Base-by-base conservation (phyloP, 1,140 invertebrate species). In the Drosophila bocqueti region DNA sequence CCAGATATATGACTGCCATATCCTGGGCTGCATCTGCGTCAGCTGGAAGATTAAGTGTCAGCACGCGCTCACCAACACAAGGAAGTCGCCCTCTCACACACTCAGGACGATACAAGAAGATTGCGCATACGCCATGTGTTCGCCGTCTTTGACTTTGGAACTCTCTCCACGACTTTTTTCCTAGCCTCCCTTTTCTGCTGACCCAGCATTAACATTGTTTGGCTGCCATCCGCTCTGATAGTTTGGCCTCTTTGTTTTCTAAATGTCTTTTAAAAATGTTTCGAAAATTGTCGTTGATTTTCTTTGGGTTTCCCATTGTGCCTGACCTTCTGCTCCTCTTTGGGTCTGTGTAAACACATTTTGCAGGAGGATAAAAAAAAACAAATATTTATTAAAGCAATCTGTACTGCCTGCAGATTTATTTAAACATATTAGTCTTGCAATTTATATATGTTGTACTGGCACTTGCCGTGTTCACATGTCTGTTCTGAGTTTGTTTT, bases 191-290 rank as follows among this genome's bases (percentile, higher is more conserved):
- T 10, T 45, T 13, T 47, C 0, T 65, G 80, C 81, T 86, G 83
- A 86, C 83, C 84, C 66, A 80, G 85, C 77, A 78, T 79, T 85
- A 82, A 66, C 83, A 74, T 79, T 75, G 83, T 83, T 77, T 62
- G 54, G 54, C 55, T 72, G 16, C 36, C 61, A 64, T 60, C 66
- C 49, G 69, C 65, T 49, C 49, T 42, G 34, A 24, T 46, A 49
- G 62, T 42, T 71, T 62, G 42, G 38, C 58, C 58, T 79, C 38
- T 66, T 80, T 78, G 74, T 85, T 86, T 75, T 90, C 77, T 84
- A 89, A 89, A 89, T 89, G 78, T 79, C 85, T 84, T 89, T 89
- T 84, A 81, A 89, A 89, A 90, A 83, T 76, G 84, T 81, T 84
- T 78, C 55, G 42, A 81, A 75, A 84, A 84, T 79, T 75, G 85